phyloP scores from a whole-genome alignment of 2,113 vertebrate genomes.

The Regulus satrapa region DNA sequence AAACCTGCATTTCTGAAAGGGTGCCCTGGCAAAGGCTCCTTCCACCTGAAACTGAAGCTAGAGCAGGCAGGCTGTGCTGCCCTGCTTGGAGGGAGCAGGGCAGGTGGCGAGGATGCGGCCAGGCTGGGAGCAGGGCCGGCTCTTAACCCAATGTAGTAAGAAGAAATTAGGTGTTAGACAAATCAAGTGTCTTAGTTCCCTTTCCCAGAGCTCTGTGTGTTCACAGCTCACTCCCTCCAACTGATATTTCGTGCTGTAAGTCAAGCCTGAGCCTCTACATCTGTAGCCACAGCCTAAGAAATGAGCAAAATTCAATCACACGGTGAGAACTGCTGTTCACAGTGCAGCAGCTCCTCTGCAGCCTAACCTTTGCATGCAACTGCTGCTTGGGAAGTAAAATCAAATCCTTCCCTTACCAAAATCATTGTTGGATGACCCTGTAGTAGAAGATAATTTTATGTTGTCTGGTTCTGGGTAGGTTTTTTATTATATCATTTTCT shows the following conservation, averaged over 20 bases:
- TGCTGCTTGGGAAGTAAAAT: background rate
- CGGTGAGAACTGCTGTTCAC: background rate
- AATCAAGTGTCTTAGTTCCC: background rate
- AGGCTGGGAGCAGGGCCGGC: background rate
- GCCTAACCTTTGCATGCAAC: background rate
- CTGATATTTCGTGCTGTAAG: background rate
- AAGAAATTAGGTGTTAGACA: background rate
- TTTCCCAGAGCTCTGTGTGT: background rate
- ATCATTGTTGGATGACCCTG: fast-evolving
- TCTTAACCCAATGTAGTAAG: background rate
- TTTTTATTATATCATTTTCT: background rate
- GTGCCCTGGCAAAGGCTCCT: background rate
- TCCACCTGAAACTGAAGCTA: background rate
- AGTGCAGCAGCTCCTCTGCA: background rate
- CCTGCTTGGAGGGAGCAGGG: background rate
- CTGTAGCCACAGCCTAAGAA: background rate
- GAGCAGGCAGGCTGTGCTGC: background rate
- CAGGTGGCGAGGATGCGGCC: fast-evolving
- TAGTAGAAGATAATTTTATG: background rate
- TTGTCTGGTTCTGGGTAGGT: background rate
- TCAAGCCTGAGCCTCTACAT: background rate
- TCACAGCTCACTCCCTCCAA: background rate
- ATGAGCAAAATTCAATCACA: background rate
- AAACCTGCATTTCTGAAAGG: fast-evolving
- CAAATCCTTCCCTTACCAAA: background rate